phyloP scores from a whole-genome alignment of 2,888 invertebrate genomes.

The Heliconius ethilla region DNA sequence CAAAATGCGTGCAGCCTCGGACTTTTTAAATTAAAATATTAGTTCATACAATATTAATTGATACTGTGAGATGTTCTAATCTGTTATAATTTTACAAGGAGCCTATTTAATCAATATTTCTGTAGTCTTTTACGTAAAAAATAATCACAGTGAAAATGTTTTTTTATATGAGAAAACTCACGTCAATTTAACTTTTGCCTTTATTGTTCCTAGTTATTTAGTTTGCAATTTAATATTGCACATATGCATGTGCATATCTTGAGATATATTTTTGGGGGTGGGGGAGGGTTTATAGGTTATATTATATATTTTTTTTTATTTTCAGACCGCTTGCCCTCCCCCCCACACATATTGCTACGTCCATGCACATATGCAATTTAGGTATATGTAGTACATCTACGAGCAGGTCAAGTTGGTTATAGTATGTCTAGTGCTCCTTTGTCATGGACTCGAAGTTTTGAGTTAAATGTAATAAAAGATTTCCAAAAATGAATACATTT shows the following conservation, averaged over 20 bases:
- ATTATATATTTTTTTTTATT: too few relatives aligned
- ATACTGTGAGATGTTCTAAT: too few relatives aligned
- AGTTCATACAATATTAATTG: too few relatives aligned
- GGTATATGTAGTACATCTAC: neutral
- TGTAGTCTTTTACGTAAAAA: neutral
- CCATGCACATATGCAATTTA: neutral
- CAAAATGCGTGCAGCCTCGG: too few relatives aligned
- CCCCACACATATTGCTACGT: too few relatives aligned
- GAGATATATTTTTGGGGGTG: too few relatives aligned
- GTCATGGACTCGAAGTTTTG: neutral
- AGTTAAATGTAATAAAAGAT: slow-evolving; percentile 5
- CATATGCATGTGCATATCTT: too few relatives aligned
- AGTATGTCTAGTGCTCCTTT: neutral
- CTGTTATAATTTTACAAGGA: neutral
- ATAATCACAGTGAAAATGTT: neutral
- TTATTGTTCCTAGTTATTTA: neutral
- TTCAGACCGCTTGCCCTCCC: too few relatives aligned
- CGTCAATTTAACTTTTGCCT: neutral
- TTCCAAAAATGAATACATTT: neutral
- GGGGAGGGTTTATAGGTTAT: too few relatives aligned
- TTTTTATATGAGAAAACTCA: neutral
- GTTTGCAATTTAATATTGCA: neutral
- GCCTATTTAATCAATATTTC: neutral
- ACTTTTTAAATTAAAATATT: too few relatives aligned
- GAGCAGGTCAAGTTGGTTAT: neutral